Evolutionary conservation across 2,797 vertebrate genomes (phyloP).

Genomic region (Ptychobarbus kaznakovi): DNA sequence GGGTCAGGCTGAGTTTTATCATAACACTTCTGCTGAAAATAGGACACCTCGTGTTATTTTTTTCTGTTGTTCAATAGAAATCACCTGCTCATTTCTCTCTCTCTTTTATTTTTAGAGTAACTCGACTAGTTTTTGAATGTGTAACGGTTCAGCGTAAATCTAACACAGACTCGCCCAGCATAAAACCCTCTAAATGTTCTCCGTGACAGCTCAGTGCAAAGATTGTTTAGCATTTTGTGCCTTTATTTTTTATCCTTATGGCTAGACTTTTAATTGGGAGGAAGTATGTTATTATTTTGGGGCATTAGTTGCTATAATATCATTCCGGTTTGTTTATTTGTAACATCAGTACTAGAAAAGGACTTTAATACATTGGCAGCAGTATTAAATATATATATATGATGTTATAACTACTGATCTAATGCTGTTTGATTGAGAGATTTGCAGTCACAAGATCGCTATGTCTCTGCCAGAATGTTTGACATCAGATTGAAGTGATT

Average conservation of each 20-base stretch:
- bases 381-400: slow-evolving; percentile 23
- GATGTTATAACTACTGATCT: slow-evolving; percentile 48
- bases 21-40: neutral
- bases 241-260: slow-evolving; percentile 33
- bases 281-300: slow-evolving; percentile 37
- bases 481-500: neutral
- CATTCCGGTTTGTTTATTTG: slow-evolving; percentile 23
- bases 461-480: neutral
- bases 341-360: slow-evolving; percentile 24
- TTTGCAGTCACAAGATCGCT: neutral
- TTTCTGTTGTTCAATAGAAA: neutral
- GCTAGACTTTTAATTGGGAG: slow-evolving; percentile 12
- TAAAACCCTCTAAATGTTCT: neutral
- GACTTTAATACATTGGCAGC: slow-evolving; percentile 1
- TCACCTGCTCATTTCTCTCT: neutral
- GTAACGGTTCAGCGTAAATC: slow-evolving; percentile 11
- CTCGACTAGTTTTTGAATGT: slow-evolving; percentile 26
- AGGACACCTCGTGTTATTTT: neutral
- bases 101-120: neutral
- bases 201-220: slow-evolving; percentile 3
- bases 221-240: slow-evolving; percentile 34
- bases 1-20: slow-evolving; percentile 31
- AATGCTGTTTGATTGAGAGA: slow-evolving; percentile 18
- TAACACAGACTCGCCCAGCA: neutral
- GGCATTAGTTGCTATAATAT: slow-evolving; percentile 42